Evolutionary conservation across 2,797 vertebrate genomes (phyloP).

Genomic region (Orientallactaga sibirica): DNA sequence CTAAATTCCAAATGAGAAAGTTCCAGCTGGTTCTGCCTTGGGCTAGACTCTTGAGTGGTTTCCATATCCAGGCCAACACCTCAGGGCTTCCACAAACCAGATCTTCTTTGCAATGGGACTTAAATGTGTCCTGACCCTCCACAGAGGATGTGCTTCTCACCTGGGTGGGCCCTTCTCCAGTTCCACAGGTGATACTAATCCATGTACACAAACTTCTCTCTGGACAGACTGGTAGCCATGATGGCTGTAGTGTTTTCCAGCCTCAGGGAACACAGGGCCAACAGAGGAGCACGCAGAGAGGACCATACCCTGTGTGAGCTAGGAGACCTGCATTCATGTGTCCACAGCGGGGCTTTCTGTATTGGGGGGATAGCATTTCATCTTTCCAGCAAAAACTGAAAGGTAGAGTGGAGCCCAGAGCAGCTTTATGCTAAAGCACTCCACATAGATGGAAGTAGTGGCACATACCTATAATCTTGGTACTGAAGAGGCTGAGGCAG

Average conservation of each 20-base stretch:
- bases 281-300: background rate
- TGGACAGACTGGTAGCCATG: background rate
- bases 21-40: background rate
- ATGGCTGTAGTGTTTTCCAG: background rate
- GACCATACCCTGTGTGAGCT: background rate
- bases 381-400: slow-evolving; percentile 12
- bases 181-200: background rate
- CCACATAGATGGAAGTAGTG: background rate
- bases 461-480: background rate
- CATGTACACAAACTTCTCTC: background rate
- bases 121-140: background rate
- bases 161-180: background rate
- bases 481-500: background rate
- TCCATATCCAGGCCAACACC: background rate
- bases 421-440: background rate
- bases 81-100: background rate
- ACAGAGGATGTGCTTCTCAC: too few relatives aligned
- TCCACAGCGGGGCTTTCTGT: background rate
- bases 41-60: background rate
- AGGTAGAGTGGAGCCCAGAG: background rate
- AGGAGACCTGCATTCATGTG: background rate
- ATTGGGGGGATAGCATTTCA: background rate
- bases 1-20: background rate
- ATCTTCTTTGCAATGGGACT: background rate
- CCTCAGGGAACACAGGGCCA: background rate